Evolutionary conservation across 35 echinoderm and acorn worm genomes (phyloP), one percentile per base, ranked within the genome.

Genomic region (Amphiura filiformis): DNA sequence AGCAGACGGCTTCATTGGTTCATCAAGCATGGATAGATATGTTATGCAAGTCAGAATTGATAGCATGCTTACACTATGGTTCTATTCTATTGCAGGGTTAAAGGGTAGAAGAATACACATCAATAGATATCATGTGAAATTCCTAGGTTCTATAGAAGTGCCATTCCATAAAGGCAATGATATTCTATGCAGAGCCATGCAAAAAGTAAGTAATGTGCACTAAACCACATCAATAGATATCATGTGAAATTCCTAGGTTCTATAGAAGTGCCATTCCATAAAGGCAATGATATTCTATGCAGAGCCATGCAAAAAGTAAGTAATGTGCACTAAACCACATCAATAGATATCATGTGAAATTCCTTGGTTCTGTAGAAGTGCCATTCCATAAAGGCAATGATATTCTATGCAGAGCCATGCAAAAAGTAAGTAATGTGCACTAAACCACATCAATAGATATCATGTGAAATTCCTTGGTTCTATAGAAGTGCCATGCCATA

Each of bases 301-400:
- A 84, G 93, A 42, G 96, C 96, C 81, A 98, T 98, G 83, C 93
- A 94, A 82, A 98, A 98, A 92, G 93, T 95, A 85, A 76, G 84
- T 37, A n/a, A n/a, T n/a, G n/a, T n/a, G n/a, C n/a, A n/a, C n/a
- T n/a, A n/a, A n/a, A n/a, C n/a, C 90, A 94, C 76, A 78, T 98
- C 4, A 89, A 94, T 57, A 78, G 92, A 30, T 98, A 88, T 76
- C 83, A 49, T n/a, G 91, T 94, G 0, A 83, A 92, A 31, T 98
- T 98, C 34, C 78, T 98, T 5, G 96, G 96, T 18, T 98, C 96
- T 0, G 80, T 94, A 4, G 96, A 98, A 79, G 89, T 89, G 26
- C 82, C 92, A 1, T 82, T 91, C 39, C 96, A 98, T 81, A 91
- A 94, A 81, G 96, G 96, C 35, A 94, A 98, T 82, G 96, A 98